phyloP scores from a whole-genome alignment of 64 coral and sea anemone genomes.

The Porites lutea region DNA sequence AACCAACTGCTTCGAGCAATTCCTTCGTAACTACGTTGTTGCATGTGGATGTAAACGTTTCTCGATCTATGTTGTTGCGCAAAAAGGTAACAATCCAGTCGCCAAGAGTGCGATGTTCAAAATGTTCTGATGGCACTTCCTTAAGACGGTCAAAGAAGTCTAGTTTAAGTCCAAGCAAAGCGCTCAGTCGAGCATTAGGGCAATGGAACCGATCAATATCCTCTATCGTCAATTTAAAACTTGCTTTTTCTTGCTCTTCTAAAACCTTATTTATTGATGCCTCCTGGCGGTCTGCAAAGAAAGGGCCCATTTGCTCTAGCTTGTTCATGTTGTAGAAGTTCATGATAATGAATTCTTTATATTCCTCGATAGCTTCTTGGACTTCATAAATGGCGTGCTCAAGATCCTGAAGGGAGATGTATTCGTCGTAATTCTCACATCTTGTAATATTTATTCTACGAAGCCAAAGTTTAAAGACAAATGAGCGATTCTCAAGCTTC shows the following conservation, averaged over 20 bases:
- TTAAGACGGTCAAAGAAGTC: constrained; percentile 1
- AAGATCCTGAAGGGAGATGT: background rate
- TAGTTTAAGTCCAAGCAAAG: constrained; percentile 19
- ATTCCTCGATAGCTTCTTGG: constrained; percentile 22
- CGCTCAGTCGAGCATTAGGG: background rate
- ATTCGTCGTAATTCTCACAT: background rate
- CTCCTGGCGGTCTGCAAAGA: background rate
- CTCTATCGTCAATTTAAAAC: constrained; percentile 11
- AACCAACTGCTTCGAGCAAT: constrained; percentile 26
- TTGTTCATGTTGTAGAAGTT: background rate
- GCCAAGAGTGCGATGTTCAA: background rate
- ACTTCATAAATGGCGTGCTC: background rate
- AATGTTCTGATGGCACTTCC: background rate
- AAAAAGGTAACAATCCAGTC: constrained; percentile 21
- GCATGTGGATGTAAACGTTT: background rate
- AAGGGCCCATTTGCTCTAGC: background rate
- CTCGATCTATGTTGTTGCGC: background rate
- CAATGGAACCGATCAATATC: background rate
- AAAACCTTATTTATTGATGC: background rate
- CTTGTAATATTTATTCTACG: background rate
- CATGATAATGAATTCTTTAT: constrained; percentile 16
- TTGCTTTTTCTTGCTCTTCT: constrained; percentile 16
- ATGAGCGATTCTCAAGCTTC: constrained; percentile 3
- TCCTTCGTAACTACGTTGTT: background rate
- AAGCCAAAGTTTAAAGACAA: constrained; percentile 8